Evolutionary conservation across 2,888 invertebrate species (phyloP).

Genomic region (Nephrotoma flavescens): DNA sequence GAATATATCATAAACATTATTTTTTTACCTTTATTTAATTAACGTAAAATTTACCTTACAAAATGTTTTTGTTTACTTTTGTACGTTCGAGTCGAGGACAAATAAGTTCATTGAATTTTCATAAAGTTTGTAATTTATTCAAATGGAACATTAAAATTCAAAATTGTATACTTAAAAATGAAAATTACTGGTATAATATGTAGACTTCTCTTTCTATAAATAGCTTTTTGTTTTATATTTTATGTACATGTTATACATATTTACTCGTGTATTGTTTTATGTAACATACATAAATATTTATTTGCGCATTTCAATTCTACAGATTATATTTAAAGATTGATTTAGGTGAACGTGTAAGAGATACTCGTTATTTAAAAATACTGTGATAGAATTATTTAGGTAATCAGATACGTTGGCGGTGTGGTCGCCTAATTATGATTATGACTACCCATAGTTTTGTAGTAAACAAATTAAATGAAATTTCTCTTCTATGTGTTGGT

Average conservation of each 20-base stretch:
- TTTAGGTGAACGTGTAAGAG: too few relatives aligned
- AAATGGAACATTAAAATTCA: not conserved
- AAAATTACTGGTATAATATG: not conserved
- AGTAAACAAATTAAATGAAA: too few relatives aligned
- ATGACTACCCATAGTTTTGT: too few relatives aligned
- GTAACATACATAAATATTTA: not conserved
- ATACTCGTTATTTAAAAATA: too few relatives aligned
- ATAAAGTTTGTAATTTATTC: not conserved
- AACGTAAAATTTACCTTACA: not conserved
- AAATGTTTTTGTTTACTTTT: not conserved
- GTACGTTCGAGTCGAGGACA: not conserved
- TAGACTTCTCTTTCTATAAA: not conserved
- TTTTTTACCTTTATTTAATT: not conserved
- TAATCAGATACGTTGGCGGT: too few relatives aligned
- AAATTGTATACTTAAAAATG: not conserved
- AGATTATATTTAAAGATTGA: not conserved
- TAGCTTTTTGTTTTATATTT: not conserved
- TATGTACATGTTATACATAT: not conserved
- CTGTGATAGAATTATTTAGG: too few relatives aligned
- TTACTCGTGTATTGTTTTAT: not conserved
- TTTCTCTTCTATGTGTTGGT: too few relatives aligned
- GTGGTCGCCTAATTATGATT: too few relatives aligned
- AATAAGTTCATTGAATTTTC: not conserved
- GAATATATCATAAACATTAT: not conserved
- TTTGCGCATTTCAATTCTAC: not conserved